Percentiles rank a stretch among this genome's conserved stretches.
Conservation (phyloP, 2,888 invertebrate species). For the Leucoptera coffeella region DNA sequence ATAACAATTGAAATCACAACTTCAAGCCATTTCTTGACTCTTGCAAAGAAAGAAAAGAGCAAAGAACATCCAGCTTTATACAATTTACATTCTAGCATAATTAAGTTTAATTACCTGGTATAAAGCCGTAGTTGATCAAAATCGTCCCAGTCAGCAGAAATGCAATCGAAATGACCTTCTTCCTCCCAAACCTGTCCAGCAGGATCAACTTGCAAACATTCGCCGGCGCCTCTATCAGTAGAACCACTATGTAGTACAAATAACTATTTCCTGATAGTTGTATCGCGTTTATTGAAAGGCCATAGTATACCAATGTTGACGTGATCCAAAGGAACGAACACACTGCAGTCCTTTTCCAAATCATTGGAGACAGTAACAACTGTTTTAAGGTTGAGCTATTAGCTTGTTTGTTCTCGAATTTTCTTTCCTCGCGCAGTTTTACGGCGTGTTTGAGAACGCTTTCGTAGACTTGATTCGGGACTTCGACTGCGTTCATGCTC, state of each 20-base stretch:
- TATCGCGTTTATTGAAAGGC: constrained; percentile 72
- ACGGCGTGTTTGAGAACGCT: constrained; percentile 38
- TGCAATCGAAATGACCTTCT: constrained; percentile 55
- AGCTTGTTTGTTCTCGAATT: constrained; percentile 19
- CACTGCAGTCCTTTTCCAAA: constrained; percentile 55
- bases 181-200: constrained; percentile 60
- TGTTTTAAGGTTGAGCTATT: constrained; percentile 34
- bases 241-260: constrained; percentile 64
- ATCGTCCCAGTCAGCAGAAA: constrained; percentile 60
- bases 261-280: constrained; percentile 70
- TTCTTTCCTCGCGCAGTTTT: constrained; percentile 29
- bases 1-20: too few relatives aligned
- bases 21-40: too few relatives aligned
- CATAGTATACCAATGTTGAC: constrained; percentile 74
- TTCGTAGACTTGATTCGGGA: constrained; percentile 39
- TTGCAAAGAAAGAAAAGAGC: too few relatives aligned
- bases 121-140: constrained; percentile 56
- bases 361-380: constrained; percentile 34
- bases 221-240: constrained; percentile 67
- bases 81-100: too few relatives aligned
- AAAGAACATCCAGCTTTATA: too few relatives aligned
- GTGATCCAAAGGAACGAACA: constrained; percentile 74
- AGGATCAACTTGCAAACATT: constrained; percentile 59
- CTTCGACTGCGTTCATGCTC: constrained; percentile 49
- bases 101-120: constrained; percentile 46